Base-by-base conservation (phyloP, 2,797 vertebrate species). In the Buceros bicornis region DNA sequence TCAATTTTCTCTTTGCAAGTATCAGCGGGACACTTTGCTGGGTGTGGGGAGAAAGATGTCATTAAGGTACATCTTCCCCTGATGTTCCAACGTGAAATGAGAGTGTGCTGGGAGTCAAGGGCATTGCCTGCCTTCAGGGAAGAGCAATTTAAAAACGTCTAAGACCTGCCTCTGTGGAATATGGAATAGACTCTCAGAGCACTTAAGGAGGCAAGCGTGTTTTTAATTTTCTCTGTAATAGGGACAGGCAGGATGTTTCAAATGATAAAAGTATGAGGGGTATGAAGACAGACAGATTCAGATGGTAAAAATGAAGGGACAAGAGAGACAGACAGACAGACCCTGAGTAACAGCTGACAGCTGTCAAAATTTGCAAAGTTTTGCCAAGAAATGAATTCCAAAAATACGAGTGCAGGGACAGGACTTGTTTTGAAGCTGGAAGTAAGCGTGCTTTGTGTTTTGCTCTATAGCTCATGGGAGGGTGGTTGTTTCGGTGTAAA, bases 201-300 rank as follows among this genome's bases (percentile, higher is more conserved):
- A 78, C 74, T 96, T 92, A 80, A 57, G 84, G 81, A 82, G 37
- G 45, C 51, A 82, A 85, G 74, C 76, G 95, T 33, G 2, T 87
- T 96, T 94, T 89, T 82, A 80, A 93, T 94, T 94, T 96, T 81
- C 74, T 73, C 43, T 87, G 16, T 78, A 62, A 89, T 26, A 87
- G 87, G 76, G 72, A 70, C 72, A 79, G 65, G 47, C 78, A 85
- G 76, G 45, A 74, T 83, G 83, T 76, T 79, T 86, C 57, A 83
- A 80, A 81, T 66, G 9, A 67, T 87, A 92, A 60, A 80, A 94
- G 31, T 51, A 31, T 57, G n/a, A 93, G 51, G 83, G 40, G 40
- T 57, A 53, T 60, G 51, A 93, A 93, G 67, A 61, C 28, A 70
- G 71, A 64, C 64, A 91, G 78, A 78, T 71, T 17, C 12, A 92